Percentiles rank a stretch among this genome's conserved stretches.
phyloP scores from a whole-genome alignment of 2,797 vertebrate species.

The Holocentrus rufus region DNA sequence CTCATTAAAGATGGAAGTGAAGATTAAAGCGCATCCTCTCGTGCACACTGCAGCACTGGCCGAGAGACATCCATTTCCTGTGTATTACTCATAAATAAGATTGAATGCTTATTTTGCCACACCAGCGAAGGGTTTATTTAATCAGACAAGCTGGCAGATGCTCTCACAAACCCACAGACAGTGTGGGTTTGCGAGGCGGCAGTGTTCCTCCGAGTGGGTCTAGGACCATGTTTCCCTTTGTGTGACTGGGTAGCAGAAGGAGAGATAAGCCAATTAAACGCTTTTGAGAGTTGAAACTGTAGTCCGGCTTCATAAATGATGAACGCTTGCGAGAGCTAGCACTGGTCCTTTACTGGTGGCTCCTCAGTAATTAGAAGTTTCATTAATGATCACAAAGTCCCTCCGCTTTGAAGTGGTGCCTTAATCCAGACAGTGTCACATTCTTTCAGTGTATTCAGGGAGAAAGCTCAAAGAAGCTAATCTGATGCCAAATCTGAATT shows the following conservation, averaged over 20 bases:
- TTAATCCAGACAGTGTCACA: conserved; percentile 77
- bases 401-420: conserved; percentile 74
- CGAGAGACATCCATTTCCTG: conserved; percentile 66
- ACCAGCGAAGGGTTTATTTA: conserved; percentile 49
- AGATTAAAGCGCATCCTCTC: conserved; percentile 77
- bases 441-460: conserved; percentile 73
- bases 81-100: conserved; percentile 71
- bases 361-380: conserved; percentile 78
- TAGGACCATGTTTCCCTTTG: conserved; percentile 50
- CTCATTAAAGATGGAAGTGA: conserved; percentile 80
- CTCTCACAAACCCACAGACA: conserved; percentile 5
- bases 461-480: conserved; percentile 72
- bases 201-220: conserved; percentile 41
- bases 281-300: conserved; percentile 70
- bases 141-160: conserved; percentile 52
- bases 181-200: conserved; percentile 40
- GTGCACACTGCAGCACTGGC: conserved; percentile 56
- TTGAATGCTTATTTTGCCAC: conserved; percentile 64
- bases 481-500: conserved; percentile 76
- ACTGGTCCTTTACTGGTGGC: conserved; percentile 67
- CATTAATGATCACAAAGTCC: conserved; percentile 79
- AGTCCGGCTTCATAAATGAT: conserved; percentile 76
- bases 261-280: conserved; percentile 75
- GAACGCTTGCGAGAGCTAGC: conserved; percentile 56
- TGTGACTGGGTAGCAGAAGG: conserved; percentile 59